Evolutionary conservation across 2,888 invertebrate species (phyloP).

Genomic region (Blastobasis lacticolella): DNA sequence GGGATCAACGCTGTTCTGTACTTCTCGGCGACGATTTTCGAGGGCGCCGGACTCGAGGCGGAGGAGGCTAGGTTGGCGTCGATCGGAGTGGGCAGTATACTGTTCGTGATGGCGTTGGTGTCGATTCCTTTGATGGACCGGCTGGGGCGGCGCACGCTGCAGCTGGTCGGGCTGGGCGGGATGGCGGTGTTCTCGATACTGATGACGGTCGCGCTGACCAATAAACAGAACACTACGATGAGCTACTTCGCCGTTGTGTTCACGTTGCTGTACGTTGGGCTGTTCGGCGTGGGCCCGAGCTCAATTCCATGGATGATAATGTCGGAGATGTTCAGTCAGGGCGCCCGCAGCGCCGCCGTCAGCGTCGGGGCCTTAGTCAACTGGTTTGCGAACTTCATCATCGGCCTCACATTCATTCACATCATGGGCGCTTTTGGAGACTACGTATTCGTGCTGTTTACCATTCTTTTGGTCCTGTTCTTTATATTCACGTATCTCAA

Average conservation of each 20-base stretch:
- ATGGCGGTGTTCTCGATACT: constrained; percentile 83
- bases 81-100: constrained; percentile 81
- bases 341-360: constrained; percentile 63
- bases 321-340: constrained; percentile 66
- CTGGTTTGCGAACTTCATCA: constrained; percentile 70
- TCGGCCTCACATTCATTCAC: constrained; percentile 60
- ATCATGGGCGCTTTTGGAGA: constrained; percentile 48
- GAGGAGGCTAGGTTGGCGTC: constrained; percentile 78
- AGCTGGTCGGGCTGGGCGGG: constrained; percentile 80
- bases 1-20: constrained; percentile 78
- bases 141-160: constrained; percentile 79
- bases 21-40: constrained; percentile 80
- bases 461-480: constrained; percentile 56
- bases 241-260: constrained; percentile 64
- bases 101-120: constrained; percentile 83
- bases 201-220: constrained; percentile 75
- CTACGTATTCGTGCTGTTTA: constrained; percentile 64
- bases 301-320: constrained; percentile 72
- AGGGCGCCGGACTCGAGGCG: constrained; percentile 73
- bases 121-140: constrained; percentile 85
- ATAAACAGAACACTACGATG: constrained; percentile 54
- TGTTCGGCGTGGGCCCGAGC: constrained; percentile 67
- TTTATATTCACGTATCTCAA: constrained; percentile 62
- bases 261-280: constrained; percentile 63
- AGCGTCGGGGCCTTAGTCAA: constrained; percentile 67